Evolutionary conservation across 1,140 invertebrate genomes (phyloP), one percentile per base, ranked within the genome.

Genomic region (Drosophila orosa): DNA sequence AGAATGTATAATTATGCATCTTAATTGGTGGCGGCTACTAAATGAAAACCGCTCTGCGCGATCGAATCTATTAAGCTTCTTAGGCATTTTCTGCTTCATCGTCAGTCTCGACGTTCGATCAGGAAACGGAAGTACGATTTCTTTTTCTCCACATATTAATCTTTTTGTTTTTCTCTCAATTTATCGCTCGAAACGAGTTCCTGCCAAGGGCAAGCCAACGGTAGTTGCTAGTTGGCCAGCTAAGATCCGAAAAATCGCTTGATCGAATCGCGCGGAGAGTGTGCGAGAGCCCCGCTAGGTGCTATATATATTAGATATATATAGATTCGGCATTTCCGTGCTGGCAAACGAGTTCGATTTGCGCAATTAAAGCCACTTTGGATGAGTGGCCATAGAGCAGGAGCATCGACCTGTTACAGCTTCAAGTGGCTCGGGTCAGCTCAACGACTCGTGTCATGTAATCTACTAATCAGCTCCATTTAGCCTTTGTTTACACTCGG

Each of bases 61-160:
- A 56, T 56, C 48, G 63, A 39, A 56, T 48, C 66, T 39, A 71
- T 71, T 69, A 71, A 71, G 67, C 67, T 71, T 71, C 65, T 71
- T 71, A 58, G 65, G 65, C 67, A 71, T 58, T 75, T 63, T 69
- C 78, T 68, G 74, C 61, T 66, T 57, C 72, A 45, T 74, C 45
- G 60, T 80, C 69, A 47, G n/a, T 52, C n/a, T 40, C 52, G 33
- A 29, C 29, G 50, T 24, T 66, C 75, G 83, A 87, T 89, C 80
- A 83, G 83, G 83, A 87, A 87, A 89, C 83, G 83, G 83, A 87
- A 87, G 83, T 80, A 27, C 58, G 74, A 79, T 68, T 73, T 71
- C 40, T 67, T 66, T 68, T 75, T 71, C 42, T 40, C 56, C 48
- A 72, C 68, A 54, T 66, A 78, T 68, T 87, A 79, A 86, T 87